Evolutionary conservation across 2,888 invertebrate genomes (phyloP).

Genomic region (Muschampia plurimacula): DNA sequence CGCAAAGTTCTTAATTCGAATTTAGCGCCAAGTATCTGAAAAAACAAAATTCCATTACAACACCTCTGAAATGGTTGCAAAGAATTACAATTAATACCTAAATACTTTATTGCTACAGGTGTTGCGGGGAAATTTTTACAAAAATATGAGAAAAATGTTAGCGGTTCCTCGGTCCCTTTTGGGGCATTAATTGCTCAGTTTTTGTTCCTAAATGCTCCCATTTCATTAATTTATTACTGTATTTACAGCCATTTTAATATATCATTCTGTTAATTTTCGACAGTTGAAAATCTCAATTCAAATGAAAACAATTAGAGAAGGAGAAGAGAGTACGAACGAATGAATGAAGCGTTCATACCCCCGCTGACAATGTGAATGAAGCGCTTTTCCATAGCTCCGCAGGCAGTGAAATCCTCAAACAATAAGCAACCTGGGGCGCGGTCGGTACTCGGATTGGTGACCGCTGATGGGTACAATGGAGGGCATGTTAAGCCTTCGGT

Average conservation of each 20-base stretch:
- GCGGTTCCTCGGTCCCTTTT: conserved; percentile 18
- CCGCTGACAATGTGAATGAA: too few species aligned
- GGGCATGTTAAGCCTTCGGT: too few species aligned
- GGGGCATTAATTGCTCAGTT: conserved; percentile 23
- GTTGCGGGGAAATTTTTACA: conserved; percentile 17
- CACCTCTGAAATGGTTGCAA: neutral
- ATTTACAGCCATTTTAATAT: conserved; percentile 7
- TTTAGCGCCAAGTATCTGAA: conserved; percentile 15
- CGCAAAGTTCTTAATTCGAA: neutral
- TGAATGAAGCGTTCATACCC: too few species aligned
- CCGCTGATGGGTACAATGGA: too few species aligned
- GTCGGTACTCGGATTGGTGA: too few species aligned
- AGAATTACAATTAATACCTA: conserved; percentile 21
- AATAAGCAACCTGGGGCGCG: too few species aligned
- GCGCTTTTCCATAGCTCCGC: too few species aligned
- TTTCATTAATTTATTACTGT: conserved; percentile 27
- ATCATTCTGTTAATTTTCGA: conserved; percentile 18
- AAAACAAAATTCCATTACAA: conserved; percentile 15
- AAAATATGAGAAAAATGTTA: conserved; percentile 20
- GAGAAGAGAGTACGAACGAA: too few species aligned
- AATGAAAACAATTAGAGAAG: neutral
- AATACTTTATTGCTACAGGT: conserved; percentile 23
- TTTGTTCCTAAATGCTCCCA: conserved; percentile 19
- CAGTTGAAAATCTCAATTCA: neutral
- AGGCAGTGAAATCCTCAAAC: too few species aligned